phyloP scores from a whole-genome alignment of 2,888 invertebrate genomes.

The Leptinotarsa peninsularis region DNA sequence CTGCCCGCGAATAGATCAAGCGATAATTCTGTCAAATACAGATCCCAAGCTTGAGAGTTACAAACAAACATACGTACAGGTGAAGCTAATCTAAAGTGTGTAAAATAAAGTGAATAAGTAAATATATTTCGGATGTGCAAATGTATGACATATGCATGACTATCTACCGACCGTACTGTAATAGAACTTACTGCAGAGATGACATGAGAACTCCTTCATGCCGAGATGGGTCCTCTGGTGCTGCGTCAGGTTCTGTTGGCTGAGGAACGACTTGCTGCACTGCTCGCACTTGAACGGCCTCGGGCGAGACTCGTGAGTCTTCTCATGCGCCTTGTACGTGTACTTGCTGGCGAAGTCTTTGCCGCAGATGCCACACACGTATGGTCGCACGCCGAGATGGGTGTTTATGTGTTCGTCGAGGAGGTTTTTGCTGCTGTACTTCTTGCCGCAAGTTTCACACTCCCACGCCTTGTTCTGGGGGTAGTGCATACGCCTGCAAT shows the following conservation, averaged over 20 bases:
- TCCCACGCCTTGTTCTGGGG: constrained; percentile 73
- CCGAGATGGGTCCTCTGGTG: constrained; percentile 82
- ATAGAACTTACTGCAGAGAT: constrained; percentile 70
- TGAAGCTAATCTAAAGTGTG: no score
- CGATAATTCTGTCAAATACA: no score
- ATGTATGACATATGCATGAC: no score
- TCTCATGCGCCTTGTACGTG: constrained; percentile 79
- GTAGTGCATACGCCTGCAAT: constrained; percentile 54
- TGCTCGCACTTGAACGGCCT: constrained; percentile 76
- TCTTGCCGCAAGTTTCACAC: constrained; percentile 76
- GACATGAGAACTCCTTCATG: constrained; percentile 77
- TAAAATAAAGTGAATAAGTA: no score
- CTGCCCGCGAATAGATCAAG: no score
- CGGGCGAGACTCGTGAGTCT: constrained; percentile 78
- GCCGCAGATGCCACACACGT: constrained; percentile 74
- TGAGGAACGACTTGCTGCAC: constrained; percentile 80
- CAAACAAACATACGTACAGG: no score
- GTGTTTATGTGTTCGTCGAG: constrained; percentile 79
- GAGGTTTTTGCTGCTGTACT: constrained; percentile 76
- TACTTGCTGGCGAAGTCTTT: constrained; percentile 86
- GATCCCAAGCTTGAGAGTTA: no score
- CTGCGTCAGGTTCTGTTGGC: constrained; percentile 80
- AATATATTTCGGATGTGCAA: neutral
- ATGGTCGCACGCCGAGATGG: constrained; percentile 77
- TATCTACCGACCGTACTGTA: no score